Evolutionary conservation across 2,113 vertebrate species (phyloP), one percentile per base, ranked within the genome.

Genomic region (Peromyscus polionotus): DNA sequence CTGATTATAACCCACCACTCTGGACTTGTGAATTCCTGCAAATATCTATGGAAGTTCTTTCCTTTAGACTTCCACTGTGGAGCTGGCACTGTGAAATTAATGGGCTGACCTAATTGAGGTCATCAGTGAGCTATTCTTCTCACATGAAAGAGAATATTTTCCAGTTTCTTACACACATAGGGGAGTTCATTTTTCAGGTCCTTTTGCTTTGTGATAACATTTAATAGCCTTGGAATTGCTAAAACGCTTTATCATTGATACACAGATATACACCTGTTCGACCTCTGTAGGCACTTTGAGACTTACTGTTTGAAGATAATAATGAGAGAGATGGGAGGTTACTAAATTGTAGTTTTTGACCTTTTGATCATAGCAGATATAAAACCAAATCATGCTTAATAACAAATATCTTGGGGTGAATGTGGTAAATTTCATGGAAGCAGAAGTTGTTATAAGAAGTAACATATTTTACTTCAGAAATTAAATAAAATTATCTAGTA

Each of bases 51-150:
- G 94, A 59, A 75, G 7, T 79, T 83, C 67, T 94, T 91, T 77
- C 77, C 77, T 95, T 77, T 83, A 90, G 61, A 13, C 61, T 91
- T 96, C 67, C 0, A 3, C 90, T 75, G 24, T 17, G 51, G 67
- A 93, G 61, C 79, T 96, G 92, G 75, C 90, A 96, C 26, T 87
- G 14, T 91, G 95, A 97, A 79, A 96, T 97, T 94, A 97, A 97
- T 91, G 83, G 33, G 33, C 22, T 94, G 73, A 96, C 81, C 68
- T 91, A 96, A 95, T 13, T 92, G 93, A 92, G 73, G 63, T 70
- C 48, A 96, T 86, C 90, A 96, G 90, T 73, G 84, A 97, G 67
- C 45, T 88, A 75, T 89, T 96, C 91, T 95, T 96, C 73, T 95
- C 36, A 94, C 42, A 22, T 80, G 22, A 95, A 94, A 94, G 42